Evolutionary conservation across 1,140 invertebrate species (phyloP).

Genomic region (Euura lappo): DNA sequence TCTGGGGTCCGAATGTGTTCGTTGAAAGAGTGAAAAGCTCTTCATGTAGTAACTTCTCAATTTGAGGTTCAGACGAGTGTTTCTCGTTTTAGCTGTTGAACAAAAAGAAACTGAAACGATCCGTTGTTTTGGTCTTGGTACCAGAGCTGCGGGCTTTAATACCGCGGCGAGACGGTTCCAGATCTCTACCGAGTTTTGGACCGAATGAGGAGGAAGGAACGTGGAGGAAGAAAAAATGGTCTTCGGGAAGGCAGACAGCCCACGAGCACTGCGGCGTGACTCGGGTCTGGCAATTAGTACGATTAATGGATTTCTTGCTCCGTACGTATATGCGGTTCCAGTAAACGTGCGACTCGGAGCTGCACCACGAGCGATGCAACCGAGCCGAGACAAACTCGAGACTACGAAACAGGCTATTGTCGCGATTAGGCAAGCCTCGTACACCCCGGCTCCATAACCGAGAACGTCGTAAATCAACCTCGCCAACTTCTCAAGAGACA

Average conservation of each 20-base stretch:
- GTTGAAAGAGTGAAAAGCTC: not conserved
- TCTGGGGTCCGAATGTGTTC: not conserved
- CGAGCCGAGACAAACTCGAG: too few species aligned
- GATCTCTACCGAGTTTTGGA: not conserved
- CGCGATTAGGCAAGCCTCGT: conserved; percentile 4
- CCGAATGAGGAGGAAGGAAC: too few species aligned
- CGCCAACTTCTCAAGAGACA: not conserved
- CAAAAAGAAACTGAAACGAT: too few species aligned
- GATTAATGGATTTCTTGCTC: not conserved
- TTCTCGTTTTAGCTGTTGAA: not conserved
- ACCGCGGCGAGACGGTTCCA: not conserved
- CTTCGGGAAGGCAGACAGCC: not conserved
- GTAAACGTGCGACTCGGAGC: not conserved
- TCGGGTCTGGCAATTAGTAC: conserved; percentile 2
- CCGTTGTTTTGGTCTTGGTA: not conserved
- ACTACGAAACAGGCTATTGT: not conserved
- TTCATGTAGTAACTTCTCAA: not conserved
- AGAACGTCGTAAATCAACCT: not conserved
- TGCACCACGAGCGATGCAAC: not conserved
- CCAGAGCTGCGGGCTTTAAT: not conserved
- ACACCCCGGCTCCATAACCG: not conserved
- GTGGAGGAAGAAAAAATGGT: too few species aligned
- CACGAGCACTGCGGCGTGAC: not conserved
- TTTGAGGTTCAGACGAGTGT: not conserved
- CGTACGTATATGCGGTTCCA: too few species aligned